Evolutionary conservation across 2,113 vertebrate species (phyloP).

Genomic region (Nyctereutes procyonoides): DNA sequence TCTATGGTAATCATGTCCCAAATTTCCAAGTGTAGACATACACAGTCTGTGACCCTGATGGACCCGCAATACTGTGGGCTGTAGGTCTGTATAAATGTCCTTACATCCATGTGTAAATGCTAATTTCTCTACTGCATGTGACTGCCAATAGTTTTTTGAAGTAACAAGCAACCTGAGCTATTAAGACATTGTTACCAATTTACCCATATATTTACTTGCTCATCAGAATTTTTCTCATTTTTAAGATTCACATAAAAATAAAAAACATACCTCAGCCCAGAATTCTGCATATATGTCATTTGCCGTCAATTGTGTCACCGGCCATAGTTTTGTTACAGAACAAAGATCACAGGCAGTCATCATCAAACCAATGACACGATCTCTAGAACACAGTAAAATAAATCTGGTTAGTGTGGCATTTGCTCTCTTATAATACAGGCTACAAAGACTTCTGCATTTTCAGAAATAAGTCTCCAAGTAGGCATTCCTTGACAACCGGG

Average conservation of each 20-base stretch:
- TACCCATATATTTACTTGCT: fast-evolving
- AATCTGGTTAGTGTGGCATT: not conserved
- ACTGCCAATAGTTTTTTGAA: fast-evolving
- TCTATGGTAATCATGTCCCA: fast-evolving
- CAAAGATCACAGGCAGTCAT: constrained; percentile 99
- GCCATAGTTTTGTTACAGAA: constrained; percentile 98
- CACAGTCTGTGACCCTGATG: fast-evolving
- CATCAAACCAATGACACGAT: constrained; percentile 98
- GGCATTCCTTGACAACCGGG: fast-evolving
- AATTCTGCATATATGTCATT: constrained; percentile 99
- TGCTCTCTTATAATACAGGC: fast-evolving
- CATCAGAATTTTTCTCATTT: not conserved
- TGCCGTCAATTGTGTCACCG: constrained; percentile 94
- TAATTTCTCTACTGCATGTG: fast-evolving
- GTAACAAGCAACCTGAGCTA: not conserved
- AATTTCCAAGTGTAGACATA: not conserved
- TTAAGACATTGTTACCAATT: not conserved
- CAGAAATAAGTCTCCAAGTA: too few species aligned
- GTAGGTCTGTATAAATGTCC: not conserved
- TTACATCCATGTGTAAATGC: fast-evolving
- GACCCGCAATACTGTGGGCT: not conserved
- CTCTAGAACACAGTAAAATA: constrained; percentile 88
- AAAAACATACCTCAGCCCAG: constrained; percentile 95
- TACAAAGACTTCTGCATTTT: not conserved
- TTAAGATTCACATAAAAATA: not conserved